These are phyloP conservation scores for Lepidocyrtinus sp. DNA, from an alignment of 2,888 invertebrate genomes.

Conservation along the genomic window DNA sequence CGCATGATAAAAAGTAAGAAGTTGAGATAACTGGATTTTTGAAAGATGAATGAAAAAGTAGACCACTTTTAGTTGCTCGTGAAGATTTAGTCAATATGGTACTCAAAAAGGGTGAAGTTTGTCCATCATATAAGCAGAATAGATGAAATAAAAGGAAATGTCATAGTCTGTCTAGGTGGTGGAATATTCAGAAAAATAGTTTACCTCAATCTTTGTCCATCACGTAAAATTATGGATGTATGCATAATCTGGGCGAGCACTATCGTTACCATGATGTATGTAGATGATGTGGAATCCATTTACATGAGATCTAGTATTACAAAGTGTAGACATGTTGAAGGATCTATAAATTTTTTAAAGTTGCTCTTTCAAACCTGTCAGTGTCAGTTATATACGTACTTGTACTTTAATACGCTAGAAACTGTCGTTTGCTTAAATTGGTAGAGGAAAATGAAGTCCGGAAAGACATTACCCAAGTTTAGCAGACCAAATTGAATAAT, in stretches of 20 bases:
- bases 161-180: not conserved
- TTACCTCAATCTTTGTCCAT: not conserved
- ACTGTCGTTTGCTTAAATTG: constrained; percentile 1
- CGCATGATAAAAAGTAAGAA: too few relatives aligned
- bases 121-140: not conserved
- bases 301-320: not conserved
- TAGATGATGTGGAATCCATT: not conserved
- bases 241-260: constrained; percentile 1
- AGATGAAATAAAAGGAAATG: not conserved
- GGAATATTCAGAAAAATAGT: not conserved
- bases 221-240: not conserved
- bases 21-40: too few relatives aligned
- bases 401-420: not conserved
- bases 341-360: constrained; percentile 2
- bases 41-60: too few relatives aligned
- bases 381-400: not conserved
- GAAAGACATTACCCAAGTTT: not conserved
- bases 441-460: not conserved
- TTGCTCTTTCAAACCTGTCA: not conserved
- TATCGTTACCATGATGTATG: not conserved
- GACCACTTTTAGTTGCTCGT: too few relatives aligned
- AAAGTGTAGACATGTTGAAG: not conserved
- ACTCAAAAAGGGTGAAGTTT: not conserved
- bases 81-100: not conserved
- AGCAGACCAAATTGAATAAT: not conserved